Evolutionary conservation across 92 coral and sea anemone genomes (phyloP).

Genomic region (Parazoanthus darwini): DNA sequence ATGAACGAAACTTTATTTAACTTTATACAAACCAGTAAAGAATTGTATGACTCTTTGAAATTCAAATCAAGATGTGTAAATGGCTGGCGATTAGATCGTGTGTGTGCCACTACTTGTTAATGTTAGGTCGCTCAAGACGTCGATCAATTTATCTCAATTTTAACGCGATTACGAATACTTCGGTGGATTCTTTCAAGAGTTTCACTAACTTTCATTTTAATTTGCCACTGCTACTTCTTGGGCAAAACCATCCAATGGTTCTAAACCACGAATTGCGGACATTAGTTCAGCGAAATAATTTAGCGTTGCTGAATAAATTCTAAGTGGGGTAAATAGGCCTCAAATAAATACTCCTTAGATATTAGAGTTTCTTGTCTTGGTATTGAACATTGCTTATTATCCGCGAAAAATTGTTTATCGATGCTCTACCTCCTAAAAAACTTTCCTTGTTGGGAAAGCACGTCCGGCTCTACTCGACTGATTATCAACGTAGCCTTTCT

Average conservation of each 20-base stretch:
- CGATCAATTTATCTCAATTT: conserved; percentile 2
- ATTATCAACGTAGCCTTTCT: conserved; percentile 23
- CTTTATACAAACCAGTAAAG: conserved; percentile 5
- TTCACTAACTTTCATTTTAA: conserved; percentile 5
- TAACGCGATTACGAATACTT: background rate
- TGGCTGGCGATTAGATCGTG: conserved; percentile 25
- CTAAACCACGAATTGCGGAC: background rate
- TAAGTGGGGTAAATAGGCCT: conserved; percentile 17
- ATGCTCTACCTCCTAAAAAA: background rate
- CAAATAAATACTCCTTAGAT: conserved; percentile 31
- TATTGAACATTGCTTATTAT: background rate
- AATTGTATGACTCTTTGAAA: conserved; percentile 15
- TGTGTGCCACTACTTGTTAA: background rate
- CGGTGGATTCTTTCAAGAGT: conserved; percentile 13
- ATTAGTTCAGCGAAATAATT: conserved; percentile 20
- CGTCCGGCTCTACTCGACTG: background rate
- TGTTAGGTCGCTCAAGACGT: background rate
- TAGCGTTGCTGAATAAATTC: conserved; percentile 29
- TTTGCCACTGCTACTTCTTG: background rate
- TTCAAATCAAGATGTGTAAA: conserved; percentile 18
- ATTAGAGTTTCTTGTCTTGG: conserved; percentile 5
- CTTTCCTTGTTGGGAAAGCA: conserved; percentile 19
- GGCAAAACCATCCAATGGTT: background rate
- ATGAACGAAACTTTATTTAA: conserved; percentile 12
- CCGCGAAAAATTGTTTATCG: conserved; percentile 26